Conservation (phyloP, 2,888 invertebrate genomes). For the Mythimna vitellina region DNA sequence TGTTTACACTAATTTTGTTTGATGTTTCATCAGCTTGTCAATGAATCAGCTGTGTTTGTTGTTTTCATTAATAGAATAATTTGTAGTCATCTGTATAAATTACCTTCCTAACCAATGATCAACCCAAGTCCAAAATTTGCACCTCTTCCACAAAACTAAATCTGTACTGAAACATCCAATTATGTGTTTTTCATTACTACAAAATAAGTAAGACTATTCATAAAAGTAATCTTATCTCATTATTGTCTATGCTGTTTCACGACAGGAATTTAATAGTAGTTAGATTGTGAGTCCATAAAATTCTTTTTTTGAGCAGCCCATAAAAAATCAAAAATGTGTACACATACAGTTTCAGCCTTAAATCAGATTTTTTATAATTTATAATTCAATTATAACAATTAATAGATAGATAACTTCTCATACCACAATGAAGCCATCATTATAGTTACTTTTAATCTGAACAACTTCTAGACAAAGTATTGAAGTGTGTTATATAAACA, state of each 20-base stretch:
- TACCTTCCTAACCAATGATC: too few species aligned
- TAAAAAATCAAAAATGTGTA: neutral
- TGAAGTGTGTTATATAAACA: conserved; percentile 51
- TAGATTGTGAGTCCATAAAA: neutral
- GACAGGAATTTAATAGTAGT: neutral
- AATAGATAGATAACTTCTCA: neutral
- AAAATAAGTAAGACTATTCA: neutral
- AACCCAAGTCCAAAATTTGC: neutral
- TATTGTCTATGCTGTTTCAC: too few species aligned
- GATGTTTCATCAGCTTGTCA: conserved; percentile 11
- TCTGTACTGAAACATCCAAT: neutral
- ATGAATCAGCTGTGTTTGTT: conserved; percentile 12
- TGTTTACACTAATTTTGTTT: conserved; percentile 1
- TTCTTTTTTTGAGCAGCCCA: fast-evolving
- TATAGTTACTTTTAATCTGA: neutral
- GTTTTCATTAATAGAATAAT: neutral
- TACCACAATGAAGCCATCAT: neutral
- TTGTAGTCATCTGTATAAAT: neutral
- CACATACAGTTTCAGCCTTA: too few species aligned
- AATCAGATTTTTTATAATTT: too few species aligned
- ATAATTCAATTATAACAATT: too few species aligned
- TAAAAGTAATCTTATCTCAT: neutral
- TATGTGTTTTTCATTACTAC: neutral
- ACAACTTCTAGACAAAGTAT: conserved; percentile 37
- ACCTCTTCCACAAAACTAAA: neutral